A percentile compares a stretch with the other conserved stretches of the same genome.
These are phyloP conservation scores for Panagrolaimus sp. DNA, from an alignment of 1,140 invertebrate genomes.

Conservation along the genomic window DNA sequence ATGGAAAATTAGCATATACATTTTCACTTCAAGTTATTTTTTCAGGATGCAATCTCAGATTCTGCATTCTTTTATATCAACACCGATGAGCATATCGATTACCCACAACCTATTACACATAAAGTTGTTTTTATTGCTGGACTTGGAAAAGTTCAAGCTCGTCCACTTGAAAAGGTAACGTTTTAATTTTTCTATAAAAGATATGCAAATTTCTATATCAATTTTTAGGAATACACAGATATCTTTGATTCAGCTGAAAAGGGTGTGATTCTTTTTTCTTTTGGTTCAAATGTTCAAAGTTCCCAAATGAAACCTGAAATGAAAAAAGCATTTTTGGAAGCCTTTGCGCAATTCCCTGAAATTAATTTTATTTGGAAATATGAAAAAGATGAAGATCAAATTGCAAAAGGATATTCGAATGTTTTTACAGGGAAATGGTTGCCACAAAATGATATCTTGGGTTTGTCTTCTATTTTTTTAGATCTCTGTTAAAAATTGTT, in stretches of 20 bases:
- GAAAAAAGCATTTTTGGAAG: constrained; percentile 18
- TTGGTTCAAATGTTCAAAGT: neutral
- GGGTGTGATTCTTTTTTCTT: constrained; percentile 17
- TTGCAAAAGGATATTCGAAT: constrained; percentile 14
- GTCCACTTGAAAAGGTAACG: neutral
- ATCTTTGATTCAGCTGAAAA: neutral
- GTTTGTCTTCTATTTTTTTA: too few relatives aligned
- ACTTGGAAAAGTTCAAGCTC: neutral
- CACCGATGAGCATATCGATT: neutral
- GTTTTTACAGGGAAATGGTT: constrained; percentile 13
- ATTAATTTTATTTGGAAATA: constrained; percentile 25
- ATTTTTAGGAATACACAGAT: constrained; percentile 5
- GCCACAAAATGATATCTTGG: constrained; percentile 18
- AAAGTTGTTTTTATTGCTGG: neutral
- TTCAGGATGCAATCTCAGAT: neutral
- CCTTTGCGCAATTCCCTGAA: constrained; percentile 20
- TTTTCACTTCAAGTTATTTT: too few relatives aligned
- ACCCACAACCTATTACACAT: neutral
- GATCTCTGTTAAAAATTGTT: too few relatives aligned
- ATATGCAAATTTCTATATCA: neutral
- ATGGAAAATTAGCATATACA: too few relatives aligned
- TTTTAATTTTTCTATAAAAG: neutral
- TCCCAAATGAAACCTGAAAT: constrained; percentile 11
- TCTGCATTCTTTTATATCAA: constrained; percentile 3
- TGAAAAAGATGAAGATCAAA: constrained; percentile 19